Percentiles rank a stretch among this genome's conserved stretches.
Evolutionary conservation across 2,797 vertebrate genomes (phyloP).

Genomic region (Ambastaia sidthimunki): DNA sequence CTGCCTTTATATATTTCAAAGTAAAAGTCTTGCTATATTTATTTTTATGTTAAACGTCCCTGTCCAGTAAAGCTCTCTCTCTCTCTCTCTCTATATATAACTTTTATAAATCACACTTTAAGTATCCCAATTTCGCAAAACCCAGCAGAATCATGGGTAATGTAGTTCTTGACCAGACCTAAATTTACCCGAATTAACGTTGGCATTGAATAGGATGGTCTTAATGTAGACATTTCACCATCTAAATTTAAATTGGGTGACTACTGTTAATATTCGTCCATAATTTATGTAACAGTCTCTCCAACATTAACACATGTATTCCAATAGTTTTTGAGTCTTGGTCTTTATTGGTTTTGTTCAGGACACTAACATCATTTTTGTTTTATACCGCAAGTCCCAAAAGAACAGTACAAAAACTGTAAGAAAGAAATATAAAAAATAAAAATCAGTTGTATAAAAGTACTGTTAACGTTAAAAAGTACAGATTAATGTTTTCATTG

Average conservation of each 20-base stretch:
- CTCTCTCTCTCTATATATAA: no score
- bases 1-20: conserved; percentile 5
- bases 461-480: conserved; percentile 51
- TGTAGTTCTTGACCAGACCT: no score
- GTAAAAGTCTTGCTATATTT: conserved; percentile 4
- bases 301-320: not conserved
- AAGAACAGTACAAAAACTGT: conserved; percentile 32
- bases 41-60: not conserved
- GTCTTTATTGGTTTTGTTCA: conserved; percentile 54
- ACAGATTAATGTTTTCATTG: conserved; percentile 44
- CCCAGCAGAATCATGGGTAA: no score
- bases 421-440: conserved; percentile 44
- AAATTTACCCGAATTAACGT: no score
- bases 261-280: no score
- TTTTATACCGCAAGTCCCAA: conserved; percentile 34
- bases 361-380: conserved; percentile 37
- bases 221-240: no score
- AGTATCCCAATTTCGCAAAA: no score
- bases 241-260: no score
- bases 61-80: no score
- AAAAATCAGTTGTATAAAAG: conserved; percentile 54
- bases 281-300: no score
- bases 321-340: not conserved
- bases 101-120: no score
- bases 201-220: no score